Evolutionary conservation across 2,797 vertebrate genomes (phyloP), one percentile per base, ranked within the genome.

Genomic region (Rhynchonycteris naso): DNA sequence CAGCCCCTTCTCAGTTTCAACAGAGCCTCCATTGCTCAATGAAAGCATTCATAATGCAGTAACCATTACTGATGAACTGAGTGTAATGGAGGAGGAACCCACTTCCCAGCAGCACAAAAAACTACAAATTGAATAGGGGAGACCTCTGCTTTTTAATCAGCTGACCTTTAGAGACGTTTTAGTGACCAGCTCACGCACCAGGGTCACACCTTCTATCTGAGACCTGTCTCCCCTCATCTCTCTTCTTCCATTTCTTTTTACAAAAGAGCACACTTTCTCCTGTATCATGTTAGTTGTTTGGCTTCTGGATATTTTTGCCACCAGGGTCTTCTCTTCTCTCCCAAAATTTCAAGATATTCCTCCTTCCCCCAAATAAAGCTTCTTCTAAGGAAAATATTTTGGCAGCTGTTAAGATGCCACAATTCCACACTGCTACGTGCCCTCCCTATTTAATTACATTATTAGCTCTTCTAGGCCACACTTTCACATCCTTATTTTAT

Each of bases 311-410:
- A 79, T 63, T 90, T 56, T 76, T 69, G 54, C 43, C 26, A 78
- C 7, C 5, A 21, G 5, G 3, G 1, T 90, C 30, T 94, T 33
- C 47, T 10, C 43, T 91, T 59, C 19, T 69, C 10, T 78, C 52
- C n/a, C 52, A 38, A 95, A 96, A 76, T 72, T 88, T 59, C 5
- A 86, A 74, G 6, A 6, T 80, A 54, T 66, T 82, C 69, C 38
- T 9, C 2, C 69, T 33, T 9, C 2, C 26, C 19, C 35, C 2
- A 69, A 79, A 66, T 4, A 35, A 7, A 65, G 16, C 56, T 79
- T 7, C 15, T 66, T 93, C 35, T 38, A 76, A 76, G n/a, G 11
- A 22, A 50, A 96, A 68, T 81, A 56, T 65, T 30, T 38, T 35
- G n/a, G 6, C 13, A 93, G 7, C 18, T 65, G 2, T 93, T 89